Evolutionary conservation across 2,797 vertebrate genomes (phyloP).

Genomic region (Cyprinella venusta): DNA sequence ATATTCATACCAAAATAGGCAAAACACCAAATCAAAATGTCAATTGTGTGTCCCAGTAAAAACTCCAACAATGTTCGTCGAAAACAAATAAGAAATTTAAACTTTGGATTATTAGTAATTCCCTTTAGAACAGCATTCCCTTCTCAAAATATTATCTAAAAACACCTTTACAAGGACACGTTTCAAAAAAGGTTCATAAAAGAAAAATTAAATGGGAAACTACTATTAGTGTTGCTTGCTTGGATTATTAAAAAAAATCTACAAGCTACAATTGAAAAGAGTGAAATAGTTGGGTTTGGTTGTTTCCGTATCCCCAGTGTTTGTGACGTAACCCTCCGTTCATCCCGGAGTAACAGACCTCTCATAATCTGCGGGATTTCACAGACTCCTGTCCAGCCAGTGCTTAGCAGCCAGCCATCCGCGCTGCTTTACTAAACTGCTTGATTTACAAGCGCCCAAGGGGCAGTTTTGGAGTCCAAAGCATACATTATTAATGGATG

Average conservation of each 20-base stretch:
- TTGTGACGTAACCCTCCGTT: conserved; percentile 30
- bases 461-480: conserved; percentile 45
- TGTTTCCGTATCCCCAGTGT: not conserved
- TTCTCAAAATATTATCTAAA: not conserved
- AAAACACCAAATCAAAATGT: not conserved
- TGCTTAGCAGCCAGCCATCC: conserved; percentile 32
- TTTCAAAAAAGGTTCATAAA: not conserved
- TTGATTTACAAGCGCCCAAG: conserved; percentile 47
- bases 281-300: not conserved
- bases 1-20: not conserved
- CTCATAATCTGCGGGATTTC: conserved; percentile 40
- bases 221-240: not conserved
- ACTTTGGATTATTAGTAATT: not conserved
- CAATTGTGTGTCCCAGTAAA: not conserved
- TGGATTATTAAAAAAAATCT: not conserved
- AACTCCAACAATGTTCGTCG: not conserved
- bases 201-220: not conserved
- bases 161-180: not conserved
- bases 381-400: conserved; percentile 32
- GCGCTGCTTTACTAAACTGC: conserved; percentile 46
- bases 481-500: conserved; percentile 50
- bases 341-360: conserved; percentile 28
- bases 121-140: not conserved
- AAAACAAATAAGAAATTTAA: not conserved
- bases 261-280: not conserved